Conservation (phyloP, 2,113 vertebrate species). For the Ovibos moschatus region DNA sequence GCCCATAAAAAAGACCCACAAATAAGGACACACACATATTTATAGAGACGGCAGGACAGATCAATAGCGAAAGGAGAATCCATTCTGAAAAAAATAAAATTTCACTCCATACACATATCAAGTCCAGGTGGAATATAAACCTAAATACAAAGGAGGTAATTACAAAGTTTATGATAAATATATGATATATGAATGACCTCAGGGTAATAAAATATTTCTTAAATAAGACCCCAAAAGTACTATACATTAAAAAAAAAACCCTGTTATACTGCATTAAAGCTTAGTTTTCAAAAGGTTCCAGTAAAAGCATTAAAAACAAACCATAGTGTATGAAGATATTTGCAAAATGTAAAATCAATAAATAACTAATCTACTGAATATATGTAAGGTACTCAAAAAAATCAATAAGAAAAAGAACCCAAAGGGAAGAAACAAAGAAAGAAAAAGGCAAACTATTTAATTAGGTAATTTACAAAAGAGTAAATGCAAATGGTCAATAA, state of each 20-base stretch:
- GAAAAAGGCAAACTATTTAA: neutral
- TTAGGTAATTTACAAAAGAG: neutral
- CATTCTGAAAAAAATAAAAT: neutral
- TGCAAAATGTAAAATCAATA: neutral
- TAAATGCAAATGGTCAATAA: neutral
- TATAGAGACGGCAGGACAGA: neutral
- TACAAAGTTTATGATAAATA: neutral
- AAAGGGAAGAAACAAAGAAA: neutral
- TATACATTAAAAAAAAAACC: neutral
- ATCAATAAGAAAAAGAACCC: neutral
- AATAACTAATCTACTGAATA: neutral
- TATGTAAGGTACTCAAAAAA: neutral
- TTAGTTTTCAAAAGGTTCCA: neutral
- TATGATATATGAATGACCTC: neutral
- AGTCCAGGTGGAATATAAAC: neutral
- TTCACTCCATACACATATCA: neutral
- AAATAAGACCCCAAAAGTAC: neutral
- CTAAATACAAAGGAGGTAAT: neutral
- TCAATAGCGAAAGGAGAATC: neutral
- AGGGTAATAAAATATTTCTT: neutral
- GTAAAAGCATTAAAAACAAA: neutral
- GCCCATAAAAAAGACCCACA: neutral
- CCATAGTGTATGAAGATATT: neutral
- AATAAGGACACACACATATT: neutral
- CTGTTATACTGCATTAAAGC: neutral